Evolutionary conservation across 2,113 vertebrate species (phyloP).

Genomic region (Agelaius tricolor): DNA sequence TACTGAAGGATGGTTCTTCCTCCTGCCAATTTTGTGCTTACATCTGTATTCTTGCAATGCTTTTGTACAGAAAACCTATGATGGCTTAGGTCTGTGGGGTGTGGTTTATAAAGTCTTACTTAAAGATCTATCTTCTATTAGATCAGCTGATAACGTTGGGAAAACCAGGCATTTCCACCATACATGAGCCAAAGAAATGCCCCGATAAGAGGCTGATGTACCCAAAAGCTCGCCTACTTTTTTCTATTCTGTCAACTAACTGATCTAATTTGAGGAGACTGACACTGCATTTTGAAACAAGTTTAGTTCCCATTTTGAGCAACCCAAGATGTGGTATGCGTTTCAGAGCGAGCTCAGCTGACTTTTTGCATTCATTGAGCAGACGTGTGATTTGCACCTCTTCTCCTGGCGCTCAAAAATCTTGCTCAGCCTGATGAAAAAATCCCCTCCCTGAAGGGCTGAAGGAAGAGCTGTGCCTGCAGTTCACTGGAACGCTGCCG

Average conservation of each 20-base stretch:
- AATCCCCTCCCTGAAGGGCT: not conserved
- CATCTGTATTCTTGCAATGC: not conserved
- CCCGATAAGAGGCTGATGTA: not conserved
- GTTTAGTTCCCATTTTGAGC: not conserved
- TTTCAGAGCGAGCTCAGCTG: not conserved
- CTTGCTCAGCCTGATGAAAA: not conserved
- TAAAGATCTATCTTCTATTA: not conserved
- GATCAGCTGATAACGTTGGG: not conserved
- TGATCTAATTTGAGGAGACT: not conserved
- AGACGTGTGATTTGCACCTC: not conserved
- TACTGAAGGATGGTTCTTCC: not conserved
- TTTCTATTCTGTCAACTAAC: not conserved
- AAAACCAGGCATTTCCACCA: not conserved
- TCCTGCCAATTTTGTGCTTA: not conserved
- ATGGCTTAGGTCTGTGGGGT: not conserved
- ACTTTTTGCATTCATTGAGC: not conserved
- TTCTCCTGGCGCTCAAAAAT: not conserved
- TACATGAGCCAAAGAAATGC: not conserved
- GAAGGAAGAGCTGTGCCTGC: not conserved
- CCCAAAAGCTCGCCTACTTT: not conserved
- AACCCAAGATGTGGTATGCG: not conserved
- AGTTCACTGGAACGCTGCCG: conserved; percentile 6
- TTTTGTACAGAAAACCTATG: not conserved
- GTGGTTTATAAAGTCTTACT: not conserved
- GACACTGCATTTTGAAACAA: not conserved